A percentile compares a stretch with the other conserved stretches of the same genome.
These are phyloP conservation scores for Lepisosteus osseus DNA, from an alignment of 2,113 vertebrate species.

Conservation along the genomic window DNA sequence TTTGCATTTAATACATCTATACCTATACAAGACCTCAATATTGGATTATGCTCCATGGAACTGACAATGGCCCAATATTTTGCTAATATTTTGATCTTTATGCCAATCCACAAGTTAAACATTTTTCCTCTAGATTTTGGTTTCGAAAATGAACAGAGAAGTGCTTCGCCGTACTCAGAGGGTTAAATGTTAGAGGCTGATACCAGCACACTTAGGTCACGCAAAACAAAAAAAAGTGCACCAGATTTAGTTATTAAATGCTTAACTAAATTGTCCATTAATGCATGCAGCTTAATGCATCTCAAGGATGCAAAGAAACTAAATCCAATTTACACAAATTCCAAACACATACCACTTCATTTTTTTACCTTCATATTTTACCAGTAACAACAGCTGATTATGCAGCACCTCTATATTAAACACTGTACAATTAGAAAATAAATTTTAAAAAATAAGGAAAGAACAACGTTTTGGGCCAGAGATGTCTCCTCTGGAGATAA, in stretches of 20 bases:
- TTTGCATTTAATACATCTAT: constrained; percentile 38
- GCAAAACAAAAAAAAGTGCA: constrained; percentile 71
- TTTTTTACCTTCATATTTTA: constrained; percentile 84
- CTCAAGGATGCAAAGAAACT: constrained; percentile 80
- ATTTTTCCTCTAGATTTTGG: constrained; percentile 30
- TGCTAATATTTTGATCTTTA: constrained; percentile 32
- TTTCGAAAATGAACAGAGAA: constrained; percentile 81
- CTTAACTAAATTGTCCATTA: constrained; percentile 89
- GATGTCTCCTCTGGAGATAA: constrained; percentile 71
- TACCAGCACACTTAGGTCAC: constrained; percentile 77
- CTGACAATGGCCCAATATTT: constrained; percentile 8
- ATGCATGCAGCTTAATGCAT: constrained; percentile 96
- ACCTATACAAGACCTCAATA: constrained; percentile 36
- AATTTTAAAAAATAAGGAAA: constrained; percentile 37
- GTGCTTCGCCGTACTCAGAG: constrained; percentile 96
- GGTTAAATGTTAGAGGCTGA: constrained; percentile 91
- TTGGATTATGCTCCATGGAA: constrained; percentile 19
- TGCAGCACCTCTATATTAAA: constrained; percentile 80
- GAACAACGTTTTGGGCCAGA: constrained; percentile 66
- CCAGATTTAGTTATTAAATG: constrained; percentile 85
- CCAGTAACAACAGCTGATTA: constrained; percentile 82
- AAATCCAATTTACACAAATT: constrained; percentile 91
- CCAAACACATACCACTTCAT: constrained; percentile 92
- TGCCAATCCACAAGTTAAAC: constrained; percentile 41
- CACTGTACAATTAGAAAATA: constrained; percentile 79